Conservation (phyloP, 2,797 vertebrate genomes). For the Monodelphis domestica region DNA sequence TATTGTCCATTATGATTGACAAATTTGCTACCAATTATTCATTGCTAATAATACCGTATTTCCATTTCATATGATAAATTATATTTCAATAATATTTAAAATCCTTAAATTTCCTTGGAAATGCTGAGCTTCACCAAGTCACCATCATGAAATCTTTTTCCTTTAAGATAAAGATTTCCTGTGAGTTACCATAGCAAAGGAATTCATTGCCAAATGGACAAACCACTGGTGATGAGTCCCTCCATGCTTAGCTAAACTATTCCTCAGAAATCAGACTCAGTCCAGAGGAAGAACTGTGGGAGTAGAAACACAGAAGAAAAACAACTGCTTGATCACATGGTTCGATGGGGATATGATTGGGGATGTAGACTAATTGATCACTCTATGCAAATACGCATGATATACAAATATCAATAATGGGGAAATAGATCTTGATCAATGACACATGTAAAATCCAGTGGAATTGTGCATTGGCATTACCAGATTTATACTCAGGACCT, state of each 20-base stretch:
- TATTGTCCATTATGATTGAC: conserved; percentile 22
- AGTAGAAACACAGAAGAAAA: too few relatives aligned
- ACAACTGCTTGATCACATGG: too few relatives aligned
- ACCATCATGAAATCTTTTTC: background rate
- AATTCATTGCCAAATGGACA: background rate
- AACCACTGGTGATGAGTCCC: background rate
- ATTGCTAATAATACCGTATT: background rate
- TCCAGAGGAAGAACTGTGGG: too few relatives aligned
- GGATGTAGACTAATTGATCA: too few relatives aligned
- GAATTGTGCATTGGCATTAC: too few relatives aligned
- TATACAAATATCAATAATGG: too few relatives aligned
- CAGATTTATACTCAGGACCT: too few relatives aligned
- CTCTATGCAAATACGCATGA: too few relatives aligned
- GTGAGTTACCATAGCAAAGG: background rate
- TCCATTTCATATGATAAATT: conserved; percentile 17
- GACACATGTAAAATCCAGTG: too few relatives aligned
- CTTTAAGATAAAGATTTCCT: background rate
- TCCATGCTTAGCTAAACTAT: background rate
- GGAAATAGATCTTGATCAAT: too few relatives aligned
- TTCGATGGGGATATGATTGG: too few relatives aligned
- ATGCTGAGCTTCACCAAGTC: conserved; percentile 8
- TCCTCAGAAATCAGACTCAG: background rate
- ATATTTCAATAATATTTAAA: background rate
- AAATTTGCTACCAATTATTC: conserved; percentile 24
- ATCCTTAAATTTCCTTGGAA: background rate